Evolutionary conservation across 2,113 vertebrate species (phyloP).

Genomic region (Illadopsis cleaveri): DNA sequence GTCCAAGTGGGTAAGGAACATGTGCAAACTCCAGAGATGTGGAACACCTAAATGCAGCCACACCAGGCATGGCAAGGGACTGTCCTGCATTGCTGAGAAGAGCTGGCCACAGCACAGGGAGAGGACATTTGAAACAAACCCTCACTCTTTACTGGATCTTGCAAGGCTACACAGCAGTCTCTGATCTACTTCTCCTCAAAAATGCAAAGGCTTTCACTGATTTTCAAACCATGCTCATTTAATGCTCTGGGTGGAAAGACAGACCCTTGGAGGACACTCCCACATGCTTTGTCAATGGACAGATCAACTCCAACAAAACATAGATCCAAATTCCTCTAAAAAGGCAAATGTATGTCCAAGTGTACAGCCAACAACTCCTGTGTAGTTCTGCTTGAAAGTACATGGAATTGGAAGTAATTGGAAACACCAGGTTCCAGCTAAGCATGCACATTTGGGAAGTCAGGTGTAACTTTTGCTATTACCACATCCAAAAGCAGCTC

Average conservation of each 20-base stretch:
- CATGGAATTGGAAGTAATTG: not conserved
- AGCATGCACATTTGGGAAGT: not conserved
- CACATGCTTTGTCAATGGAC: not conserved
- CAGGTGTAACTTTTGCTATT: not conserved
- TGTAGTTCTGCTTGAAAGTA: not conserved
- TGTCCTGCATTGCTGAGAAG: not conserved
- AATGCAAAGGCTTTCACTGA: not conserved
- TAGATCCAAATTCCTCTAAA: not conserved
- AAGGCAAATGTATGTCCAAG: not conserved
- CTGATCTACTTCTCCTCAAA: not conserved
- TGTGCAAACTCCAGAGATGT: not conserved
- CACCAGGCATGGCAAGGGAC: not conserved
- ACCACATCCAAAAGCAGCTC: not conserved
- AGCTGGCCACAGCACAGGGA: not conserved
- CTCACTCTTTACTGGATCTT: not conserved
- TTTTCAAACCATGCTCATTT: not conserved
- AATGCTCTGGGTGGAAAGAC: not conserved
- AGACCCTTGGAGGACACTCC: not conserved
- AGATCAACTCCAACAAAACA: not conserved
- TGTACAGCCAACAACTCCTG: not conserved
- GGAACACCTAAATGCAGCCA: not conserved
- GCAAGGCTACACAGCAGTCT: not conserved
- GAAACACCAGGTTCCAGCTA: not conserved
- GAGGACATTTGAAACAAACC: not conserved
- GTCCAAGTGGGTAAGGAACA: not conserved